Evolutionary conservation across 2,888 invertebrate genomes (phyloP), one percentile per base, ranked within the genome.

Genomic region (Melinaea menophilus): DNA sequence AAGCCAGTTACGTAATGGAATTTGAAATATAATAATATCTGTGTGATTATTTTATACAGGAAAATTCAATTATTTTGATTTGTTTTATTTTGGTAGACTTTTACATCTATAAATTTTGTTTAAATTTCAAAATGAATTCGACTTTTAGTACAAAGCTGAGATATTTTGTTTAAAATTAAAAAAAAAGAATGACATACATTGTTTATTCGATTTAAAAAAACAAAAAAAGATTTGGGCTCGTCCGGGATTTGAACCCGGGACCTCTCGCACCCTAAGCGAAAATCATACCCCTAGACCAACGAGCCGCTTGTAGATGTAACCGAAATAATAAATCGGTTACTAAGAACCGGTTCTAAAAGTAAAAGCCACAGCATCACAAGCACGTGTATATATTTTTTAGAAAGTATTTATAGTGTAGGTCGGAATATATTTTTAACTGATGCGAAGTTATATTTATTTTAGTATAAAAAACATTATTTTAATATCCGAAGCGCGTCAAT

Each of bases 241-340:
- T 89, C 90, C 88, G 90, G 88, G 89, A 90, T 88, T 90, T 90
- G 88, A 90, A 90, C 89, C 89, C 89, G 89, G 88, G 87, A 89
- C 90, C 89, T 88, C 89, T 90, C 89, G 88, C 89, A 91, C 89
- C 89, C 89, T 84, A 90, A 90, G 88, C 89, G 89, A 88, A 86
- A 90, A 90, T 90, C 88, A 90, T 90, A 90, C 88, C 89, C 88
- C 88, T 89, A 70, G 88, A 90, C 85, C 82, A 87, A 87, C 85
- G 86, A 85, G 85, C 85, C 85, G 64, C 35, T 35, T 62, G 41
- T 5, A 11, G 0, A 1, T 0, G 0, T 0, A 0, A 0, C 2
- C 0, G 5, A 46, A 63, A 59, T 35, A 31, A 11, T 31, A 51
- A 12, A 51, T 31, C n/a, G 5, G 4, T 51, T 9, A 31, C 7